These are phyloP conservation scores for Agrochola lychnidis DNA, from an alignment of 2,888 invertebrate genomes.

Conservation along the genomic window DNA sequence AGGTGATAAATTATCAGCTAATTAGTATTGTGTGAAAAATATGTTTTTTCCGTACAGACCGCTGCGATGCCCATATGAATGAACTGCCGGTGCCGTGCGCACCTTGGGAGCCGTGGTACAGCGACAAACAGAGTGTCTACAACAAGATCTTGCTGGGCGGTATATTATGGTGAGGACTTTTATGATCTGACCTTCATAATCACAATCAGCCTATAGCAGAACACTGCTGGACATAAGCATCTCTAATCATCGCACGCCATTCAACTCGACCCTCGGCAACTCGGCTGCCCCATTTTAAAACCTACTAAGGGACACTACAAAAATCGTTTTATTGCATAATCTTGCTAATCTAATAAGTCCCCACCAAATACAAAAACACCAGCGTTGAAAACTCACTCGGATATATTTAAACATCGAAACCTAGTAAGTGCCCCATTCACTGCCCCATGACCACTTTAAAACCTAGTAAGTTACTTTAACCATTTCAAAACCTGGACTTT, in stretches of 20 bases:
- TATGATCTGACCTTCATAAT: background rate
- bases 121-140: slow-evolving; percentile 89
- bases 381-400: too few relatives aligned
- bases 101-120: slow-evolving; percentile 93
- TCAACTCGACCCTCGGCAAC: background rate
- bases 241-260: background rate
- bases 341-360: too few relatives aligned
- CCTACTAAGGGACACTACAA: too few relatives aligned
- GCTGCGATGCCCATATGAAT: slow-evolving; percentile 91
- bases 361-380: too few relatives aligned
- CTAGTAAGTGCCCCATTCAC: too few relatives aligned
- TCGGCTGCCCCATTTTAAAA: too few relatives aligned
- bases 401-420: too few relatives aligned
- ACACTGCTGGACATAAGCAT: too few relatives aligned
- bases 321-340: too few relatives aligned
- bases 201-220: background rate
- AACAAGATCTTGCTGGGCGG: slow-evolving; percentile 77
- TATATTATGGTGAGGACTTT: slow-evolving; percentile 73
- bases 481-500: too few relatives aligned
- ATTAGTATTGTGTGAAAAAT: background rate
- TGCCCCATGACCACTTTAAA: too few relatives aligned
- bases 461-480: too few relatives aligned
- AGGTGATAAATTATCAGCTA: background rate
- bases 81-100: slow-evolving; percentile 94
- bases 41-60: slow-evolving; percentile 65